Evolutionary conservation across 2,797 vertebrate species (phyloP).

Genomic region (Urocyon cinereoargenteus): DNA sequence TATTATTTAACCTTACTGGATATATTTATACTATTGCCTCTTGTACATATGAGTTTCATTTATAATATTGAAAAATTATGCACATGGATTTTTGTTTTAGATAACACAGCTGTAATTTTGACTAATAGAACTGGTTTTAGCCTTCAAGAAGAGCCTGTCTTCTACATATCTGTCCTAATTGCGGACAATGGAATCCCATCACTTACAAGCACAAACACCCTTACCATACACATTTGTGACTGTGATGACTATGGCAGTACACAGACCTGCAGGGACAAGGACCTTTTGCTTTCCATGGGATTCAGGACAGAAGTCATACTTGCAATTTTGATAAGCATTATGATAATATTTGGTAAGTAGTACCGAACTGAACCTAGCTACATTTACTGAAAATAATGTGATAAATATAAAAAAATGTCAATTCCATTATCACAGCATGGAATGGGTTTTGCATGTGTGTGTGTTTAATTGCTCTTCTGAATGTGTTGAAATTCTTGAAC

Average conservation of each 20-base stretch:
- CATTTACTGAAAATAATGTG: not conserved
- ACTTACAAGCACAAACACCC: constrained; percentile 94
- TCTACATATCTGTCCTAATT: constrained; percentile 93
- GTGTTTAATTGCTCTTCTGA: not conserved
- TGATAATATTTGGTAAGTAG: constrained; percentile 92
- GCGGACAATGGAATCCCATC: constrained; percentile 93
- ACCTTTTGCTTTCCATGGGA: constrained; percentile 90
- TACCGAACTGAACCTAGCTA: not conserved
- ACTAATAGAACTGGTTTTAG: constrained; percentile 92
- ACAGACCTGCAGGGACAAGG: constrained; percentile 87
- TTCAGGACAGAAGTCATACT: constrained; percentile 90
- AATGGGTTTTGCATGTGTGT: not conserved
- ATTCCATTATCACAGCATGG: not conserved
- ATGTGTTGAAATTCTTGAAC: not conserved
- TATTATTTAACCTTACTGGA: not conserved
- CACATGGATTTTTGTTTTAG: constrained; percentile 85
- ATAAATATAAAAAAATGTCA: not conserved
- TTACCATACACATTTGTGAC: constrained; percentile 93
- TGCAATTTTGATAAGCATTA: constrained; percentile 89
- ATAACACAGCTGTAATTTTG: constrained; percentile 96
- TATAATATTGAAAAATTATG: not conserved
- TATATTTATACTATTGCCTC: not conserved
- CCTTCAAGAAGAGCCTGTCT: constrained; percentile 90
- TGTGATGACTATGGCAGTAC: constrained; percentile 90
- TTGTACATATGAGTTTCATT: not conserved